These are phyloP conservation scores for Danaus plexippus DNA, from an alignment of 1,140 invertebrate species.

Conservation along the genomic window DNA sequence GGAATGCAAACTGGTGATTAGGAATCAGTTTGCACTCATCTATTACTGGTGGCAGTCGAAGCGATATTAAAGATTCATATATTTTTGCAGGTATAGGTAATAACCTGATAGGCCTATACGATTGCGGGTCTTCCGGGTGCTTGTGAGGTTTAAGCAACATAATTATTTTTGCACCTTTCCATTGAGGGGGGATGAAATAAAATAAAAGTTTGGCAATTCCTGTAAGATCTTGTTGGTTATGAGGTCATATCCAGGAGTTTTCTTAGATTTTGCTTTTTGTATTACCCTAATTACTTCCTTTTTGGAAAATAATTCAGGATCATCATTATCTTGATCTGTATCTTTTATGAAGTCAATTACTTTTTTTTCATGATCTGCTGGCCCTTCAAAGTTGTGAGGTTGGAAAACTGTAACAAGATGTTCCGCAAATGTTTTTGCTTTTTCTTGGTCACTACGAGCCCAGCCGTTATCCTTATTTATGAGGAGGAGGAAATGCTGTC, in stretches of 20 bases:
- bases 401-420: conserved; percentile 4
- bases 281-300: too few species aligned
- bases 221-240: conserved; percentile 17
- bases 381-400: conserved; percentile 7
- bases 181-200: conserved; percentile 1
- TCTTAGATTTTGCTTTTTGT: conserved; percentile 13
- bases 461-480: neutral
- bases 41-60: neutral
- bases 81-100: conserved; percentile 6
- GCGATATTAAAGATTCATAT: neutral
- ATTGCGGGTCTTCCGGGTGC: conserved; percentile 1
- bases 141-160: conserved; percentile 5
- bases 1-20: conserved; percentile 5
- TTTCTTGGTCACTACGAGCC: conserved; percentile 4
- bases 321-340: too few species aligned
- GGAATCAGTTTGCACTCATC: neutral
- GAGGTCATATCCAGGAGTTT: conserved; percentile 19
- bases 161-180: conserved; percentile 3
- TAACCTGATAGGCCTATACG: conserved; percentile 4
- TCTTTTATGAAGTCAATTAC: too few species aligned
- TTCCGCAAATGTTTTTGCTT: neutral
- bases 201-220: conserved; percentile 6
- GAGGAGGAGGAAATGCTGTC: neutral
- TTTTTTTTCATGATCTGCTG: conserved; percentile 3
- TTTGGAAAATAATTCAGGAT: too few species aligned